Evolutionary conservation across 2,113 vertebrate genomes (phyloP).

Genomic region (Numida meleagris): DNA sequence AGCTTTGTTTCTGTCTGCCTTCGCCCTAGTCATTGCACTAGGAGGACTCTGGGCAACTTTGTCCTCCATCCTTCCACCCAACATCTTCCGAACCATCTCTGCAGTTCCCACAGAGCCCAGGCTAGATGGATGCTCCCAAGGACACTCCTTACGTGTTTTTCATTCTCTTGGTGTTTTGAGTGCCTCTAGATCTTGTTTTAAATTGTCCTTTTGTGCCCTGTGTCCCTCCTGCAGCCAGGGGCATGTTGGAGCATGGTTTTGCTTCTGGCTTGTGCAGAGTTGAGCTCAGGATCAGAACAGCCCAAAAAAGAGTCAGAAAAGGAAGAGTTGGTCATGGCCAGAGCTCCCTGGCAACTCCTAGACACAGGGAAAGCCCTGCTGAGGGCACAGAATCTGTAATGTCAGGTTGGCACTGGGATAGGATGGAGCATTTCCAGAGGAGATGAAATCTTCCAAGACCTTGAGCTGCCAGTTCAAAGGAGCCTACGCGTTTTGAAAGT

Average conservation of each 20-base stretch:
- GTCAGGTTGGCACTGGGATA: neutral
- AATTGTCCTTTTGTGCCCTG: neutral
- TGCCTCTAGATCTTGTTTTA: neutral
- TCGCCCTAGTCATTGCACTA: neutral
- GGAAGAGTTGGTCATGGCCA: neutral
- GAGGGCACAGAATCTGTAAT: neutral
- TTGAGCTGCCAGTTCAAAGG: constrained; percentile 39
- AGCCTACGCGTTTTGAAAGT: constrained; percentile 39
- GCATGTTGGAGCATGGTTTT: neutral
- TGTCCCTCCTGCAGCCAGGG: neutral
- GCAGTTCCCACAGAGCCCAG: neutral
- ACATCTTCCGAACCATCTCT: neutral
- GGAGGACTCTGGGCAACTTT: neutral
- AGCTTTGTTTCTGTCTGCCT: neutral
- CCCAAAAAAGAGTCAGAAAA: neutral
- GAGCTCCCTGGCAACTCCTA: neutral
- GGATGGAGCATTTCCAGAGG: constrained; percentile 34
- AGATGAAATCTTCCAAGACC: constrained; percentile 38
- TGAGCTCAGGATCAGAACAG: neutral
- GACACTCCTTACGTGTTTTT: neutral
- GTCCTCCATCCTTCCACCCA: neutral
- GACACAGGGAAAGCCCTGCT: constrained; percentile 3
- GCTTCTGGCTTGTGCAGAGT: neutral
- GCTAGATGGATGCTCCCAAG: neutral
- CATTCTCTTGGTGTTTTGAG: neutral